phyloP scores from a whole-genome alignment of 2,888 invertebrate species.

The Calameuta idolon region DNA sequence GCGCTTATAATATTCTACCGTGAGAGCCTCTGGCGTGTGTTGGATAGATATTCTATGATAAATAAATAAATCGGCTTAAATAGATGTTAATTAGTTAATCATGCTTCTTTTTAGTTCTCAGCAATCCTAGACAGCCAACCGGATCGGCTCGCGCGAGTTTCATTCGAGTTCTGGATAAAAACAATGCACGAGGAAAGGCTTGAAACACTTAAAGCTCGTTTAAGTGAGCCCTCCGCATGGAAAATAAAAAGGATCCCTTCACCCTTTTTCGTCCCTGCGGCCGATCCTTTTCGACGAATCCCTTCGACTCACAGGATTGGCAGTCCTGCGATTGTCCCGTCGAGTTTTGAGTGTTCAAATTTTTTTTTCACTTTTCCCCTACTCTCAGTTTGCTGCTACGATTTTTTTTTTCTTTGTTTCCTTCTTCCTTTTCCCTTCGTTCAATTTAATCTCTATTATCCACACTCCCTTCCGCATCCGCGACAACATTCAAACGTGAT shows the following conservation, averaged over 20 bases:
- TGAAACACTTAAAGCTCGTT: neutral
- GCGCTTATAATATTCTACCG: constrained; percentile 1
- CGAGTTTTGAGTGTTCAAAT: neutral
- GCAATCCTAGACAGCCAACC: neutral
- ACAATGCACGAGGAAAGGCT: neutral
- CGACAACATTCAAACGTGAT: neutral
- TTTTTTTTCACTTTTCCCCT: neutral
- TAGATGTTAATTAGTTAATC: neutral
- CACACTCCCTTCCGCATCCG: neutral
- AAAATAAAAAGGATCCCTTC: neutral
- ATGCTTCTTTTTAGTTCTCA: neutral
- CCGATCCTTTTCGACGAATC: neutral
- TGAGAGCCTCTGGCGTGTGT: constrained; percentile 8
- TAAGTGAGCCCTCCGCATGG: neutral
- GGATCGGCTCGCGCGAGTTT: neutral
- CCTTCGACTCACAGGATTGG: neutral
- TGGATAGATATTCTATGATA: neutral
- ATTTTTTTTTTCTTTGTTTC: neutral
- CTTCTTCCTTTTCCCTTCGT: neutral
- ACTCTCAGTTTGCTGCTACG: neutral
- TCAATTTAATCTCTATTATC: neutral
- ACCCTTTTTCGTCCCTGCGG: neutral
- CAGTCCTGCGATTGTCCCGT: neutral
- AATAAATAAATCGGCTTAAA: constrained; percentile 6
- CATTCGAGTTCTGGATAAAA: no score